Base-by-base conservation (phyloP, 2,888 invertebrate genomes). In the Theodoxus fluviatilis region DNA sequence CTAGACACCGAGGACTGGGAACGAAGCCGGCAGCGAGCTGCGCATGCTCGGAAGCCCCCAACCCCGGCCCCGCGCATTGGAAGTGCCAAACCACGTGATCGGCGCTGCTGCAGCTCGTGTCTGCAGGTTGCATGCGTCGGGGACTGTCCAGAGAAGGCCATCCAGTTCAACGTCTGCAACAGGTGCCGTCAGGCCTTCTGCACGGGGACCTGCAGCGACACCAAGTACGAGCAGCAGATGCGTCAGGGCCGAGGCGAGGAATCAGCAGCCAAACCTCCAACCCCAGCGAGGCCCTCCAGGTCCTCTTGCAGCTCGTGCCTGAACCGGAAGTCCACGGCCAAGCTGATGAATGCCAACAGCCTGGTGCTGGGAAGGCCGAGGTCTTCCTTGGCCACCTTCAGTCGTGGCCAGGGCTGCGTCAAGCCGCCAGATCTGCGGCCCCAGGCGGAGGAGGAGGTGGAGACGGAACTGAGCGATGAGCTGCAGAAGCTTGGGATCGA, bases 111-210 rank as follows among this genome's bases (percentile, higher is more conserved):
- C 55, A 63, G 74, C 12, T 73, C 76, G 35, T 84, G 84, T 68
- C 73, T 83, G 33, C 84, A 83, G 72, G 73, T 78, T 3, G 80
- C 82, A 1, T 84, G 84, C 70, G 78, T 79, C 31, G 84, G 84
- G 0, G 82, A 83, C 75, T 83, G 84, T 70, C 81, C 82, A 0
- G 80, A 78, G 55, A 83, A 83, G 75, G 66, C 71, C 6, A 74
- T 73, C 57, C 73, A 72, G 64, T 68, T 76, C 2, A 73, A 76
- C 63, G 68, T 73, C 3, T 82, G 81, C 68, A 79, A 77, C 35
- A 69, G 71, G 25, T 82, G 81, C 73, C 68, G 76, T 28, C 80
- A 81, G 59, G 68, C 72, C 0, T 73, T 78, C 33, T 81, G 81
- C 76, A 76, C 78, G 3, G 80, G 79, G 25, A 74, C 75, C n/a